Evolutionary conservation across 2,888 invertebrate genomes (phyloP).

Genomic region (Limnephilus marmoratus): DNA sequence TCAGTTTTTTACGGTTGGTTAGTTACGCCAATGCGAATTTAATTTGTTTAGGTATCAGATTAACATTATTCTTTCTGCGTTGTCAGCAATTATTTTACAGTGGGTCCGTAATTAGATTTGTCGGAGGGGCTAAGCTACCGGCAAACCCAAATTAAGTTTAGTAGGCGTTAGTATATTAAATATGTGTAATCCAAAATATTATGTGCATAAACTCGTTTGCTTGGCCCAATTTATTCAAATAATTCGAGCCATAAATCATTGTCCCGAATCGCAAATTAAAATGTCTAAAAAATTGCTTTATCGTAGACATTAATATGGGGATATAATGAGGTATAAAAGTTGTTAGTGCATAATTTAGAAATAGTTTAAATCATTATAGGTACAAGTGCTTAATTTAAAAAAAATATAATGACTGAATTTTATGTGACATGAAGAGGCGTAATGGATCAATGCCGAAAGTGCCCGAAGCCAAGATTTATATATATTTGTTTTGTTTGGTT

Average conservation of each 20-base stretch:
- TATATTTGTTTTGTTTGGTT: not conserved
- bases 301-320: not conserved
- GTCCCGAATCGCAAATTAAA: not conserved
- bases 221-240: not conserved
- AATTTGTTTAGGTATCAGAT: not conserved
- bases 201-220: not conserved
- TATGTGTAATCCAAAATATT: not conserved
- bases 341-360: not conserved
- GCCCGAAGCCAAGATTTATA: not conserved
- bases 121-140: not conserved
- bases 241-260: not conserved
- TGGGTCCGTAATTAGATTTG: not conserved
- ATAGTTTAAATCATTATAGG: not conserved
- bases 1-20: not conserved
- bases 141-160: not conserved
- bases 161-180: not conserved
- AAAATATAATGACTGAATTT: not conserved
- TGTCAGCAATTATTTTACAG: not conserved
- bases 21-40: slow-evolving; percentile 2
- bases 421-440: not conserved
- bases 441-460: not conserved
- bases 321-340: not conserved
- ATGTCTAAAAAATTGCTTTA: not conserved
- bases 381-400: not conserved
- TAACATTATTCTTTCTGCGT: not conserved